These are phyloP conservation scores for Agrotis ipsilon DNA, from an alignment of 2,888 invertebrate genomes.

Conservation along the genomic window DNA sequence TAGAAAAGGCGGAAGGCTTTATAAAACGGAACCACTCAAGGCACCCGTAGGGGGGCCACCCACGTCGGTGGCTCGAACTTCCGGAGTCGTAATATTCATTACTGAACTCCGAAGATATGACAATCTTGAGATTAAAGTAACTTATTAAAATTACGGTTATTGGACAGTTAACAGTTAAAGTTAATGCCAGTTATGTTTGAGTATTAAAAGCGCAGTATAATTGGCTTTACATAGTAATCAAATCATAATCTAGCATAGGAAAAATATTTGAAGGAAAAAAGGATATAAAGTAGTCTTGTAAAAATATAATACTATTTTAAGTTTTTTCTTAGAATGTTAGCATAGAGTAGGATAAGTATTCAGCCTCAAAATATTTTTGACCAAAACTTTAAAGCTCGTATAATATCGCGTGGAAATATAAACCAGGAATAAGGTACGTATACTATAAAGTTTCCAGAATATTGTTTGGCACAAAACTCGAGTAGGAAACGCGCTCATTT, in stretches of 20 bases:
- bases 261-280: background rate
- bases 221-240: constrained; percentile 10
- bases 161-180: constrained; percentile 42
- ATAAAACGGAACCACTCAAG: constrained; percentile 58
- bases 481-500: constrained; percentile 69
- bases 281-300: background rate
- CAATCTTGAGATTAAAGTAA: constrained; percentile 52
- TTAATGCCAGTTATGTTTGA: constrained; percentile 33
- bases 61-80: constrained; percentile 57
- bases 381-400: constrained; percentile 58
- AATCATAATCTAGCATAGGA: background rate
- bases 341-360: background rate
- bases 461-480: constrained; percentile 76
- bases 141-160: constrained; percentile 57
- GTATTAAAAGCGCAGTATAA: constrained; percentile 14
- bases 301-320: background rate
- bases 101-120: constrained; percentile 52
- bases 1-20: constrained; percentile 54
- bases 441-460: constrained; percentile 72
- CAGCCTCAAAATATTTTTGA: constrained; percentile 33
- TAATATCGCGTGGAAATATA: constrained; percentile 67
- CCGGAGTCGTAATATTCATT: constrained; percentile 57
- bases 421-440: constrained; percentile 63
- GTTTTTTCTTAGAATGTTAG: background rate
- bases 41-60: constrained; percentile 51